Conservation (phyloP, 1,140 invertebrate genomes). For the Chironomus tepperi region DNA sequence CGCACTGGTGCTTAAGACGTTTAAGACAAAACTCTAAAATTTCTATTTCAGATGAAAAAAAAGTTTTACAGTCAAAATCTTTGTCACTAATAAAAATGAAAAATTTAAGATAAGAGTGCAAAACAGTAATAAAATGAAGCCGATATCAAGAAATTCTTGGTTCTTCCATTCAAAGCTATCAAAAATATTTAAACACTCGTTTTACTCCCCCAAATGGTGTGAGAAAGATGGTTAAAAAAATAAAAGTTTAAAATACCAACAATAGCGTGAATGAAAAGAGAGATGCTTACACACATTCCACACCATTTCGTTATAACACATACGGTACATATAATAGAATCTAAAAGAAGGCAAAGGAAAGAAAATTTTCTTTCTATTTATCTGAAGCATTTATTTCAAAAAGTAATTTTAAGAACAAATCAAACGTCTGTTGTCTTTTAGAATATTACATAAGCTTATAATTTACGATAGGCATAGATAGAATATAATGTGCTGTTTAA, state of each 20-base stretch:
- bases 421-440: too few relatives aligned
- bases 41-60: too few relatives aligned
- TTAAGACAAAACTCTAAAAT: too few relatives aligned
- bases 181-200: slow-evolving; percentile 20
- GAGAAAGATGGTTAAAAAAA: neutral
- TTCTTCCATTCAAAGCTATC: neutral
- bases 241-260: slow-evolving; percentile 2
- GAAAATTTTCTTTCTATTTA: neutral
- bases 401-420: too few relatives aligned
- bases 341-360: neutral
- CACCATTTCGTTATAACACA: neutral
- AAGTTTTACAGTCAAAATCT: too few relatives aligned
- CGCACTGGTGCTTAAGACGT: too few relatives aligned
- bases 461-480: too few relatives aligned
- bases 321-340: neutral
- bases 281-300: neutral
- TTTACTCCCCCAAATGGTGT: neutral
- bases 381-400: too few relatives aligned
- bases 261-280: neutral
- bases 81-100: too few relatives aligned
- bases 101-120: neutral
- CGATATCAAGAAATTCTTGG: neutral
- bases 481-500: too few relatives aligned
- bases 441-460: too few relatives aligned
- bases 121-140: neutral